A percentile compares a stretch with the other conserved stretches of the same genome.
phyloP scores from a whole-genome alignment of 2,113 vertebrate genomes.

The Corythornis madagascariensis region DNA sequence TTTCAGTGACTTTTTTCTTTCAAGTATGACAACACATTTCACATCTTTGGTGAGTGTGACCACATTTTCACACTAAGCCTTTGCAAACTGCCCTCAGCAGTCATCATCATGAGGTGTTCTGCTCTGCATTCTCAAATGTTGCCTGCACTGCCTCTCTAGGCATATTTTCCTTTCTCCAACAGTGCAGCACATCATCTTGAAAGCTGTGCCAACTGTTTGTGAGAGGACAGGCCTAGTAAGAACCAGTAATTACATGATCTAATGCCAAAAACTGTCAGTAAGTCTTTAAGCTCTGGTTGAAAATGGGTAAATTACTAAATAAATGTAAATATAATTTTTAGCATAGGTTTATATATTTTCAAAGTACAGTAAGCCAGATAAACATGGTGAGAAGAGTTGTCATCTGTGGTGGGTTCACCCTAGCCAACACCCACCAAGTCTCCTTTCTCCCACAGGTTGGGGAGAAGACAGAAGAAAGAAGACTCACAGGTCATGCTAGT shows the following conservation, averaged over 20 bases:
- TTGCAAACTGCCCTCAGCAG: neutral
- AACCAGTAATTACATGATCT: neutral
- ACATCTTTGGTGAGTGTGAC: neutral
- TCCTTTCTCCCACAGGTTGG: neutral
- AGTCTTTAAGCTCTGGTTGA: neutral
- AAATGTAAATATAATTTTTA: neutral
- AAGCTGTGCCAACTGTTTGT: neutral
- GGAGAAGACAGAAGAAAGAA: neutral
- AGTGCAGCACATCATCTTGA: neutral
- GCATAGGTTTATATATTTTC: neutral
- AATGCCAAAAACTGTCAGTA: neutral
- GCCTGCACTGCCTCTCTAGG: neutral
- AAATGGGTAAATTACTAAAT: neutral
- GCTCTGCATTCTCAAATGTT: neutral
- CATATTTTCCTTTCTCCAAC: neutral
- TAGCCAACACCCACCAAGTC: neutral
- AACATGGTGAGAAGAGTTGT: neutral
- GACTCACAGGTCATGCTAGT: neutral
- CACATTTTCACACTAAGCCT: neutral
- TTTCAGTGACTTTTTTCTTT: slow-evolving; percentile 1
- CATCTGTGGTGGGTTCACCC: neutral
- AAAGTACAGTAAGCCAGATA: neutral
- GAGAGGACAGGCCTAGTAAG: neutral
- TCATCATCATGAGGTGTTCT: neutral
- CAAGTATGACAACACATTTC: slow-evolving; percentile 1